Conservation (phyloP, 2,113 vertebrate species). For the Pseudois nayaur region DNA sequence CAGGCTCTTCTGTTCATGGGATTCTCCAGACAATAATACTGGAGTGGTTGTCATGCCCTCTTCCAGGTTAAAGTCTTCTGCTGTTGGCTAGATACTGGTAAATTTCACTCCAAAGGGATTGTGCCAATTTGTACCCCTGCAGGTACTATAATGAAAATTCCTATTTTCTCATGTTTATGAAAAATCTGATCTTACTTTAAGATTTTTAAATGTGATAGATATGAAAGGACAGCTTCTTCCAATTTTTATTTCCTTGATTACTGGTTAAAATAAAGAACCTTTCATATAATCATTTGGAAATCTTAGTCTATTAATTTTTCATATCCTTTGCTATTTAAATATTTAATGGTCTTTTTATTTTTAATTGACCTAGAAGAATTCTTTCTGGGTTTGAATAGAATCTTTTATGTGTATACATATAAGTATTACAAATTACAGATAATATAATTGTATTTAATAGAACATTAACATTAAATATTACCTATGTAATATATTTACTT, state of each 20-base stretch:
- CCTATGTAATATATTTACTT: neutral
- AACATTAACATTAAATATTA: neutral
- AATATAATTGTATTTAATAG: neutral
- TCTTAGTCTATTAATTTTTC: neutral
- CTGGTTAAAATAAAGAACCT: neutral
- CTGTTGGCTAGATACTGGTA: neutral
- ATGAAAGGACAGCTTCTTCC: neutral
- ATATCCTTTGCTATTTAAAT: neutral
- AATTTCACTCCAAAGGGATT: neutral
- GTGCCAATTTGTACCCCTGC: neutral
- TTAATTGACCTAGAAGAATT: neutral
- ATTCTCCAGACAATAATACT: neutral
- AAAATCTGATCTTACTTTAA: neutral
- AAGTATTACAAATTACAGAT: neutral
- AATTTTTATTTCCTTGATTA: neutral
- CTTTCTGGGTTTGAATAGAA: neutral
- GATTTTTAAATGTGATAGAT: neutral
- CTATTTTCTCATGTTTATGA: neutral
- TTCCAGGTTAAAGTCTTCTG: neutral
- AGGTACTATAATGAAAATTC: neutral
- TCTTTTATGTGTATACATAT: neutral
- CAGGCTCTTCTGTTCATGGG: neutral
- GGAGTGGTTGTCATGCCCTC: neutral
- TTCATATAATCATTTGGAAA: neutral
- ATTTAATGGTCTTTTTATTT: conserved; percentile 1